phyloP scores from a whole-genome alignment of 2,113 vertebrate species.

The Plecotus auritus region DNA sequence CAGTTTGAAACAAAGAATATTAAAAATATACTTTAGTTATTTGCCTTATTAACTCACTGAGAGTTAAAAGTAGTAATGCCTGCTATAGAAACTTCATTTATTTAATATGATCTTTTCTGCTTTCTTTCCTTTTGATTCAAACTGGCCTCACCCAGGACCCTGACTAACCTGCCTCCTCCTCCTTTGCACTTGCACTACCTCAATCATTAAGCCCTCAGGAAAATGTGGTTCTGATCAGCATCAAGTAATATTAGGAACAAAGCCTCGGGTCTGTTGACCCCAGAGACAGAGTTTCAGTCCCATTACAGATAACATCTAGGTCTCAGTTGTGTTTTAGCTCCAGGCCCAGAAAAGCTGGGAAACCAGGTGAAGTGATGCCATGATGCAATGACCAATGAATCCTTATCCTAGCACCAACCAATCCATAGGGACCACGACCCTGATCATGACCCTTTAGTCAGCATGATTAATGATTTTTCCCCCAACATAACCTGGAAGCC shows the following conservation, averaged over 20 bases:
- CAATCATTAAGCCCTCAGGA: background rate
- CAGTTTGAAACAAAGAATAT: no score
- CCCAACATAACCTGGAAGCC: background rate
- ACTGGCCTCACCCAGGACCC: background rate
- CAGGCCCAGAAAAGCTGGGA: background rate
- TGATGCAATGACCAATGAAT: no score
- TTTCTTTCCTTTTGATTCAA: background rate
- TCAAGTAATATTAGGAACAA: background rate
- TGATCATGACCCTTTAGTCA: background rate
- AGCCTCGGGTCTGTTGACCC: background rate
- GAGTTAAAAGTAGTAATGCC: background rate
- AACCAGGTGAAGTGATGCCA: background rate
- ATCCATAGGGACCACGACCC: background rate
- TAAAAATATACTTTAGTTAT: background rate
- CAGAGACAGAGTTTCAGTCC: background rate
- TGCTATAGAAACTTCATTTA: background rate
- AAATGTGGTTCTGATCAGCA: background rate
- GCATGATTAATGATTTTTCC: background rate
- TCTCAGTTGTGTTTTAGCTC: background rate
- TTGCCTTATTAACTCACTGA: background rate
- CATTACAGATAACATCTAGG: background rate
- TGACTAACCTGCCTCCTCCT: background rate
- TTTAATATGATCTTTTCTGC: background rate
- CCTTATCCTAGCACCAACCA: background rate
- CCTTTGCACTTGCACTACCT: background rate